Conservation (phyloP, 2,113 vertebrate species). For the Vicugna pacos region DNA sequence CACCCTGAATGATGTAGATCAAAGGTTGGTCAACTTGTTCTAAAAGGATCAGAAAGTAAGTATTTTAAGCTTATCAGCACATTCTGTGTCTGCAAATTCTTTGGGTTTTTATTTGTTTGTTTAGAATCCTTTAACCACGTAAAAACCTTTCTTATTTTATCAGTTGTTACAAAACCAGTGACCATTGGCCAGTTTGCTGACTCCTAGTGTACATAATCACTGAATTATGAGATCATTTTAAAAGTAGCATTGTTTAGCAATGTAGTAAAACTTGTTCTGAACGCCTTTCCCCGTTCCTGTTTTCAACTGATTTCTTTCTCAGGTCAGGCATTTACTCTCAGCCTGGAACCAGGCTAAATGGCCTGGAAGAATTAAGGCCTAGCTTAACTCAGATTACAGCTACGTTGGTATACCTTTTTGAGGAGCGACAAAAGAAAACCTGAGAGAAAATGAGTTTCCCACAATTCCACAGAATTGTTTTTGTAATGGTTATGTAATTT, state of each 20-base stretch:
- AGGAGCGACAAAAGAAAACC: conserved; percentile 42
- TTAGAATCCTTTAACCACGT: neutral
- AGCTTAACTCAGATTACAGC: neutral
- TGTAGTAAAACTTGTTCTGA: neutral
- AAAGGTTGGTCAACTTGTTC: neutral
- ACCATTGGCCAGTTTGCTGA: neutral
- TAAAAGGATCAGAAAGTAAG: neutral
- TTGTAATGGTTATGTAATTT: too few relatives aligned
- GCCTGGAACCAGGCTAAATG: neutral
- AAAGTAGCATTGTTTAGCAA: neutral
- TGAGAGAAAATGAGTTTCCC: conserved; percentile 9
- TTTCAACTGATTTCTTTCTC: neutral
- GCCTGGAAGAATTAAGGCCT: neutral
- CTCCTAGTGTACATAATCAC: neutral
- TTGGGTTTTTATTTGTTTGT: neutral
- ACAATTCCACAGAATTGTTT: neutral
- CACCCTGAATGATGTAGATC: neutral
- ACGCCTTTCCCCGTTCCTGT: neutral
- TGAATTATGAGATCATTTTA: neutral
- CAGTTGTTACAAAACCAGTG: neutral
- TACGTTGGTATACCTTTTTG: neutral
- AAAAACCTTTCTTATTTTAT: conserved; percentile 16
- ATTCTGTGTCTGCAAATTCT: conserved; percentile 21
- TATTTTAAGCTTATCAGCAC: neutral
- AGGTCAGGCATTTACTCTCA: conserved; percentile 25